Conservation (phyloP, 2,113 vertebrate species). For the Nansenia antarctica region DNA sequence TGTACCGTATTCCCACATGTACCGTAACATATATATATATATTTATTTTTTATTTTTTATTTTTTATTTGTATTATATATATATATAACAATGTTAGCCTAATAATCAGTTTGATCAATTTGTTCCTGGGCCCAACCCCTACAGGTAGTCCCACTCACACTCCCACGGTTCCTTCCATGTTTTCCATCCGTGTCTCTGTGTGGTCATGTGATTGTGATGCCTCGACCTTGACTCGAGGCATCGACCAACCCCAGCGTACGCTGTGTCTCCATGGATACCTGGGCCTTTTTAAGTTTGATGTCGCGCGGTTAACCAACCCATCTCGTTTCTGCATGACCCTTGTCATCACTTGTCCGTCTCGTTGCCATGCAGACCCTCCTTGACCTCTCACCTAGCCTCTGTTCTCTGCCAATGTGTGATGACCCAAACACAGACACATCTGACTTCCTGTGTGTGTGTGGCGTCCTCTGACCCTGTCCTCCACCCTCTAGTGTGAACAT, state of each 20-base stretch:
- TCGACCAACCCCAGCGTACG: too few relatives aligned
- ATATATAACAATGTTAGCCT: neutral
- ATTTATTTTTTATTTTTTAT: too few relatives aligned
- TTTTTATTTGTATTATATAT: too few relatives aligned
- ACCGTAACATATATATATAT: too few relatives aligned
- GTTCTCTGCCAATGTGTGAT: constrained; percentile 50
- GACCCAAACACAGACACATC: constrained; percentile 32
- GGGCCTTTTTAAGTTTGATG: too few relatives aligned
- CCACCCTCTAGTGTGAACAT: constrained; percentile 37
- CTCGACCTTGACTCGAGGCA: too few relatives aligned
- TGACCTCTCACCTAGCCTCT: constrained; percentile 46
- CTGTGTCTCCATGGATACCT: too few relatives aligned
- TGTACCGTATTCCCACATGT: too few relatives aligned
- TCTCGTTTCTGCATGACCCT: constrained; percentile 57
- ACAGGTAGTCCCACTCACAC: neutral
- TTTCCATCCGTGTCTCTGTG: neutral
- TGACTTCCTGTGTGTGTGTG: constrained; percentile 21
- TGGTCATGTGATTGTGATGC: constrained; percentile 5
- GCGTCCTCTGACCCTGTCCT: constrained; percentile 46
- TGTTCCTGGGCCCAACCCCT: neutral
- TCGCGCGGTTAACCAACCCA: neutral
- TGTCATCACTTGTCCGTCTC: constrained; percentile 35
- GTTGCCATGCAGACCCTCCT: constrained; percentile 31
- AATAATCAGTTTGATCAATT: constrained; percentile 2
- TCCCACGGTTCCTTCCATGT: neutral